Base-by-base conservation (phyloP, 92 coral and sea anemone genomes). In the Galaxea fascicularis region DNA sequence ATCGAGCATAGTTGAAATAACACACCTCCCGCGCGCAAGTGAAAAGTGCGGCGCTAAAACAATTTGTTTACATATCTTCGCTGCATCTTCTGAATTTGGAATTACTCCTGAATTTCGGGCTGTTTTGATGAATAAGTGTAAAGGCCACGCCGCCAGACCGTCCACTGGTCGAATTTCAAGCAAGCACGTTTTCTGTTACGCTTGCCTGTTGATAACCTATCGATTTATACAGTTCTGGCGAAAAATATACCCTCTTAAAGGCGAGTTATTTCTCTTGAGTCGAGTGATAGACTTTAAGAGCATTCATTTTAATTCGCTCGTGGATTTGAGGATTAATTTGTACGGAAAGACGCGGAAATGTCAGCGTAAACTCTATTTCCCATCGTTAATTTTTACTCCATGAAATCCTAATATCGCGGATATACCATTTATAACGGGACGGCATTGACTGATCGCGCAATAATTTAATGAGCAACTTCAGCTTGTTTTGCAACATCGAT, bases 11-110 rank as follows among this genome's bases (percentile, higher is more conserved):
- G 75, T 29, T 79, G 52, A 79, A 66, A 79, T 79, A 66, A 16
- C 35, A 24, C 62, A 4, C 82, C 53, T 46, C 26, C 39, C 4
- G 16, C 11, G 53, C 65, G 84, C 60, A 79, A 57, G 64, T 30
- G 74, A 20, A 63, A 73, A 79, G 72, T 79, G 84, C 18, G 66
- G 84, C 84, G 65, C 11, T 79, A 79, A 49, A 67, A 68, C 66
- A 30, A 79, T 79, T 79, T 65, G 20, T 66, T 79, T 66, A 49
- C 65, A 20, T 51, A 17, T 65, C 74, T 53, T 39, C 53, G 54
- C 15, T 69, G 54, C 27, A 8, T 29, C 29, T 15, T 15, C 16
- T 25, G 20, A 35, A 30, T 0, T 35, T 35, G 11, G 53, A 69
- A 18, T n/a, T 17, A 31, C 22, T 10, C 21, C 51, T 10, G 74